phyloP scores from a whole-genome alignment of 2,113 vertebrate genomes.

The Pelecanoides urinatrix region DNA sequence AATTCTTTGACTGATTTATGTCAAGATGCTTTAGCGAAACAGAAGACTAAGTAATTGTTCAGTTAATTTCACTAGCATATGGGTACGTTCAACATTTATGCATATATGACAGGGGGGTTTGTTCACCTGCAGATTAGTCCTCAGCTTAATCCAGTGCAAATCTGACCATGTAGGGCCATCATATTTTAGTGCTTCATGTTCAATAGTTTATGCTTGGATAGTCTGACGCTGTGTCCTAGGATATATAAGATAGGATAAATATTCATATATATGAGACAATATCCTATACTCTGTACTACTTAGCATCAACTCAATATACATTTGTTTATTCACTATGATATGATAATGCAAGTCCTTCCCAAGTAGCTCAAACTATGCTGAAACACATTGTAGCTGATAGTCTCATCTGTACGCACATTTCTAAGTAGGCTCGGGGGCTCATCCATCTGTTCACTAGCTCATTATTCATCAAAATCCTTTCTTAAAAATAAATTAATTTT shows the following conservation, averaged over 20 bases:
- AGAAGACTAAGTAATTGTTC: background rate
- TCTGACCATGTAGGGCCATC: background rate
- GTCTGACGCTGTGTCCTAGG: background rate
- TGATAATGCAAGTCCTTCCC: background rate
- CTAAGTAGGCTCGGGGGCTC: background rate
- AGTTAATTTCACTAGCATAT: background rate
- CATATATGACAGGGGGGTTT: background rate
- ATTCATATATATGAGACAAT: background rate
- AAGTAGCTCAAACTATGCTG: background rate
- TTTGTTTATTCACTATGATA: background rate
- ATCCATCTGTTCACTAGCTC: background rate
- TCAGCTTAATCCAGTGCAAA: background rate
- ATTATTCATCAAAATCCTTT: background rate
- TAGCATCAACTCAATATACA: background rate
- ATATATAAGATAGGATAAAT: background rate
- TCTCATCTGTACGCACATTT: background rate
- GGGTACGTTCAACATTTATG: background rate
- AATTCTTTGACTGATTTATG: background rate
- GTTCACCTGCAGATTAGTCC: background rate
- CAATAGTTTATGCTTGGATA: background rate
- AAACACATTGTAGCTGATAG: background rate
- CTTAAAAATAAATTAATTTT: background rate
- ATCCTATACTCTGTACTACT: background rate
- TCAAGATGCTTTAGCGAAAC: background rate
- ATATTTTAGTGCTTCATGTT: background rate